Evolutionary conservation across 2,113 vertebrate genomes (phyloP).

Genomic region (Pyrgilauda ruficollis): DNA sequence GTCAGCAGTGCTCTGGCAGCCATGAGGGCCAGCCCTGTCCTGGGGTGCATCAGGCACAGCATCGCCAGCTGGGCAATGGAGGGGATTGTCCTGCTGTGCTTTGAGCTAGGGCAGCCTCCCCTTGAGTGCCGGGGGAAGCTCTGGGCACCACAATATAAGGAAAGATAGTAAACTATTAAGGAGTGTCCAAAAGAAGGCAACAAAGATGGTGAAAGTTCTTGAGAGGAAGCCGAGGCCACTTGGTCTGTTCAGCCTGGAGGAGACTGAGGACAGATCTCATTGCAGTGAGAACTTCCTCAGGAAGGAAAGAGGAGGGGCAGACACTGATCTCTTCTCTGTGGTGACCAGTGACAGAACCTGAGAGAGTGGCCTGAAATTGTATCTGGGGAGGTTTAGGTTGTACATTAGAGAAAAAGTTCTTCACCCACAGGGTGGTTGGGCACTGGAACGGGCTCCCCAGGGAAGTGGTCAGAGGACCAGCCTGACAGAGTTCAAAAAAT

Average conservation of each 20-base stretch:
- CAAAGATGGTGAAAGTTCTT: background rate
- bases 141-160: background rate
- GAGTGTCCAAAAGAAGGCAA: background rate
- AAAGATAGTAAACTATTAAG: background rate
- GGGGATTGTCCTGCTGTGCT: background rate
- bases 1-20: background rate
- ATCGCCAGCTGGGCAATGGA: background rate
- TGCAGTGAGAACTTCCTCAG: background rate
- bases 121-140: rapidly evolving
- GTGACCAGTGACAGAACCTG: rapidly evolving
- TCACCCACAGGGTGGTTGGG: background rate
- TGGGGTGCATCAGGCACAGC: background rate
- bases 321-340: background rate
- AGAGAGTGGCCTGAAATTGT: background rate
- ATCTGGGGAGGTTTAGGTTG: background rate
- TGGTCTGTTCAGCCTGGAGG: background rate
- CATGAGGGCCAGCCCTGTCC: background rate
- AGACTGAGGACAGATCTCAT: background rate
- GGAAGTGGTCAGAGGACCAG: background rate
- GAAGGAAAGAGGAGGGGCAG: background rate
- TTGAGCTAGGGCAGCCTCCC: background rate
- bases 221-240: background rate
- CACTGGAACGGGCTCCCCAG: background rate
- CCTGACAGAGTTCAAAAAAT: background rate
- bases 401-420: background rate